Evolutionary conservation across 2,113 vertebrate species (phyloP).

Genomic region (Pterocles gutturalis): DNA sequence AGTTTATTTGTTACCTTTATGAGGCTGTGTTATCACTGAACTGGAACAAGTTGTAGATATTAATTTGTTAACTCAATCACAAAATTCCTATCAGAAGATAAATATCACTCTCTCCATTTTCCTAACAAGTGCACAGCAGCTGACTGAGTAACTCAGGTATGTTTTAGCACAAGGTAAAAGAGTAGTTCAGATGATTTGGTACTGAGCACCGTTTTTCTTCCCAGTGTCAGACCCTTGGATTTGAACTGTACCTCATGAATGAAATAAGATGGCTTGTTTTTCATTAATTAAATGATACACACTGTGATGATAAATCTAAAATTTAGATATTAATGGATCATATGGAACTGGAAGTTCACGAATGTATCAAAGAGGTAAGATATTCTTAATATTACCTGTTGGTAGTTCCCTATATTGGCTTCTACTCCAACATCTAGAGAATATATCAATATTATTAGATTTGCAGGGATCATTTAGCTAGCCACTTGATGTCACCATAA

Average conservation of each 20-base stretch:
- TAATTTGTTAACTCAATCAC: not conserved
- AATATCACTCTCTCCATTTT: not conserved
- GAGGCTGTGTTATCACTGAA: not conserved
- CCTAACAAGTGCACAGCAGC: not conserved
- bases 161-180: not conserved
- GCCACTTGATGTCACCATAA: slow-evolving; percentile 42
- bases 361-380: not conserved
- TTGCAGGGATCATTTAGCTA: not conserved
- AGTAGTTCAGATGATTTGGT: not conserved
- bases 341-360: not conserved
- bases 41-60: not conserved
- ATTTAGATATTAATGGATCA: not conserved
- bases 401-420: not conserved
- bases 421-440: not conserved
- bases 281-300: not conserved
- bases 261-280: not conserved
- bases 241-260: not conserved
- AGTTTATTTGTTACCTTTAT: not conserved
- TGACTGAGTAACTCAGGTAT: not conserved
- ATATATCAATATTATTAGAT: not conserved
- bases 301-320: not conserved
- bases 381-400: not conserved
- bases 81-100: not conserved
- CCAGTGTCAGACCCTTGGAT: not conserved
- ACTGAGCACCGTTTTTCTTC: fast-evolving